Conservation (phyloP, 2,888 invertebrate species). For the Agriotes lineatus region DNA sequence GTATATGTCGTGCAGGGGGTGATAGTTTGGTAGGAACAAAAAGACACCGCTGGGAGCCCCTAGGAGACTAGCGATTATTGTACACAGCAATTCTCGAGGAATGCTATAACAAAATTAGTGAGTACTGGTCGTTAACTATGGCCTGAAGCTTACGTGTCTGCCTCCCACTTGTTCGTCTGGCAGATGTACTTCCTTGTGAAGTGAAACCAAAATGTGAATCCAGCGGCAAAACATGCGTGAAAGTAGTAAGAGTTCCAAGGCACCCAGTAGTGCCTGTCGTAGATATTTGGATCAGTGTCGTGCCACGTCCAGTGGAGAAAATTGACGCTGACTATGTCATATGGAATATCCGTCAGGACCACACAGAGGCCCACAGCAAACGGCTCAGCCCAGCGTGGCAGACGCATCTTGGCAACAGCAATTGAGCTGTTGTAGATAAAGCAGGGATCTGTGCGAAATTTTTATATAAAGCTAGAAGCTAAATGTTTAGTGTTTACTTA, state of each 20-base stretch:
- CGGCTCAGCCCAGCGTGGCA: constrained; percentile 72
- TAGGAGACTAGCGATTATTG: constrained; percentile 72
- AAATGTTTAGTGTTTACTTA: constrained; percentile 66
- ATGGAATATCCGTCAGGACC: constrained; percentile 82
- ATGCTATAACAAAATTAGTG: constrained; percentile 62
- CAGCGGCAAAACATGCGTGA: constrained; percentile 80
- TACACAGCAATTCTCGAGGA: constrained; percentile 68
- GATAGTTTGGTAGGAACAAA: constrained; percentile 80
- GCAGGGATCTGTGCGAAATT: constrained; percentile 70
- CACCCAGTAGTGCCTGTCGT: constrained; percentile 84
- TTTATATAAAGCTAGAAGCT: not conserved
- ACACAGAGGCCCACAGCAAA: constrained; percentile 78
- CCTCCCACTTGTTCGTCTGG: constrained; percentile 71
- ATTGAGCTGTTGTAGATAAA: constrained; percentile 74
- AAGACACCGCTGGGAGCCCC: constrained; percentile 82
- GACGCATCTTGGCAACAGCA: constrained; percentile 70
- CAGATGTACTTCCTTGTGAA: constrained; percentile 70
- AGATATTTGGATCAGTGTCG: constrained; percentile 78
- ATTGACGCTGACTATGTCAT: constrained; percentile 83
- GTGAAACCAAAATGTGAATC: constrained; percentile 78
- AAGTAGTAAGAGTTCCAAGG: constrained; percentile 89
- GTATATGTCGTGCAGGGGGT: constrained; percentile 79
- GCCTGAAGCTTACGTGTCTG: constrained; percentile 66
- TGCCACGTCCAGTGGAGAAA: constrained; percentile 90
- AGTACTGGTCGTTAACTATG: not conserved